phyloP scores from a whole-genome alignment of 2,888 invertebrate species.

The Hoplodrina ambigua region DNA sequence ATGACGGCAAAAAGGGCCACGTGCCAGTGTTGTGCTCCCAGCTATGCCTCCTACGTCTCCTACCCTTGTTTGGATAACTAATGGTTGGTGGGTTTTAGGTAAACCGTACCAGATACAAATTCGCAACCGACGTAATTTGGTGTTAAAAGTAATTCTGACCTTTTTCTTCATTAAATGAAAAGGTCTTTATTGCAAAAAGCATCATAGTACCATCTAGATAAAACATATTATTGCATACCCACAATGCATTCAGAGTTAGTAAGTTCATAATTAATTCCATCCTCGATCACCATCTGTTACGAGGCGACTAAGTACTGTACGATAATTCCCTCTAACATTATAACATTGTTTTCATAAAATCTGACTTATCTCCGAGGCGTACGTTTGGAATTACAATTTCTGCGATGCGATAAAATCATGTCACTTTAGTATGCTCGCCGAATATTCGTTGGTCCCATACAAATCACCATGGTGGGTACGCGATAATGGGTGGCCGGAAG shows the following conservation, averaged over 20 bases:
- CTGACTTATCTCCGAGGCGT: slow-evolving; percentile 33
- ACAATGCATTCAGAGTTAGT: slow-evolving; percentile 25
- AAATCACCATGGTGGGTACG: slow-evolving; percentile 52
- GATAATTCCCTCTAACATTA: slow-evolving; percentile 48
- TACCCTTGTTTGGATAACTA: slow-evolving; percentile 13
- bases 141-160: slow-evolving; percentile 13
- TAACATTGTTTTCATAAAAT: slow-evolving; percentile 58
- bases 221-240: slow-evolving; percentile 26
- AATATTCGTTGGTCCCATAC: slow-evolving; percentile 50
- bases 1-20: slow-evolving; percentile 17
- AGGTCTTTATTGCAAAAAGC: slow-evolving; percentile 9
- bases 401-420: slow-evolving; percentile 39
- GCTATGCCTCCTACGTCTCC: slow-evolving; percentile 6
- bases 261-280: slow-evolving; percentile 37
- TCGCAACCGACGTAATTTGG: slow-evolving; percentile 1
- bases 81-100: neutral
- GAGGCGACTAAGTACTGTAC: slow-evolving; percentile 42
- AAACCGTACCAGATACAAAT: slow-evolving; percentile 8
- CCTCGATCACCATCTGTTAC: slow-evolving; percentile 51
- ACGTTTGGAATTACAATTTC: slow-evolving; percentile 55
- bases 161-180: slow-evolving; percentile 16
- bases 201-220: slow-evolving; percentile 6
- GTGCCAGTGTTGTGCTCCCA: slow-evolving; percentile 1
- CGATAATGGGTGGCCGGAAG: slow-evolving; percentile 58
- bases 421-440: slow-evolving; percentile 55